Percentiles rank a stretch among this genome's conserved stretches.
These are phyloP conservation scores for Drosophila kikkawai DNA, from an alignment of 1,140 invertebrate genomes.

Conservation along the genomic window DNA sequence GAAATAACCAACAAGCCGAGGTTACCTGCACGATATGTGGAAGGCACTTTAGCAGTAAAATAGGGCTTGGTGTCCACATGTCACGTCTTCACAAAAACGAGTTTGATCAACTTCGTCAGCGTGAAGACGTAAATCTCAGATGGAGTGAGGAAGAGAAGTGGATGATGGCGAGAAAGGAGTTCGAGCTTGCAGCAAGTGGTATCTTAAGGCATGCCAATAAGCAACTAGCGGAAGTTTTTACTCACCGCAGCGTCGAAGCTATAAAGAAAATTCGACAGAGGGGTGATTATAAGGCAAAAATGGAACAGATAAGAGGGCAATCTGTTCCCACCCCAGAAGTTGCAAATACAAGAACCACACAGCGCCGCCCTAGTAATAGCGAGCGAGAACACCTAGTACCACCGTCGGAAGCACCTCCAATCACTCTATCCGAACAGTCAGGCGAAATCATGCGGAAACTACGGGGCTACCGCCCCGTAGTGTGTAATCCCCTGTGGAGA, in stretches of 20 bases:
- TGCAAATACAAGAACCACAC: constrained; percentile 1
- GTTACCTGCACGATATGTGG: not conserved
- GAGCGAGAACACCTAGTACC: not conserved
- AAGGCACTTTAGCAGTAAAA: not conserved
- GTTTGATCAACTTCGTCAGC: not conserved
- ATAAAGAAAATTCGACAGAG: constrained; percentile 23
- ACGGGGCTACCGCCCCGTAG: not conserved
- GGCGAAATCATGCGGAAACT: constrained; percentile 8
- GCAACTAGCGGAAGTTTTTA: constrained; percentile 22
- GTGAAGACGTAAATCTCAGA: constrained; percentile 12
- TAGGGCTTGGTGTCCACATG: not conserved
- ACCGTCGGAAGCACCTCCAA: not conserved
- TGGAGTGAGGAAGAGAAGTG: constrained; percentile 30
- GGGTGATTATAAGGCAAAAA: constrained; percentile 20
- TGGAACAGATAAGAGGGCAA: constrained; percentile 12
- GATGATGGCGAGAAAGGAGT: constrained; percentile 33
- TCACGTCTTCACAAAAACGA: constrained; percentile 1
- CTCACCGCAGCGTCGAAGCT: constrained; percentile 15
- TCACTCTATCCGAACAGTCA: constrained; percentile 2
- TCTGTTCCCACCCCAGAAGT: constrained; percentile 7
- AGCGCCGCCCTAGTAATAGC: constrained; percentile 15
- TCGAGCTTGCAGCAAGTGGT: constrained; percentile 34
- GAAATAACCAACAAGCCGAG: not conserved
- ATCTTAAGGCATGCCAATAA: constrained; percentile 10
- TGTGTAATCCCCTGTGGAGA: constrained; percentile 9